phyloP scores from a whole-genome alignment of 2,797 vertebrate species.

The Gymnocypris eckloni region DNA sequence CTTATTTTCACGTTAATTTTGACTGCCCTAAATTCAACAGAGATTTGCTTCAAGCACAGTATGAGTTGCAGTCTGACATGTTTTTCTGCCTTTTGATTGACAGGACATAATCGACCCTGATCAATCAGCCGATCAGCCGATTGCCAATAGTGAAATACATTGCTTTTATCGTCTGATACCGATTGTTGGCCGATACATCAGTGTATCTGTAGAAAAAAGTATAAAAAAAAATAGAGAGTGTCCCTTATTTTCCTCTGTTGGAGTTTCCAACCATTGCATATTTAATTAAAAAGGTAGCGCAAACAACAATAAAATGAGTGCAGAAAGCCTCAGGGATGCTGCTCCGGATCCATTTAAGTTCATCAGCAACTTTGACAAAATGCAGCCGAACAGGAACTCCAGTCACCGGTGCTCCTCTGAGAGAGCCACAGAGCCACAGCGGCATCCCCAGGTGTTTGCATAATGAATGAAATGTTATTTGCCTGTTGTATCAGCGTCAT shows the following conservation, averaged over 20 bases:
- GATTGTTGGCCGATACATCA: too few species aligned
- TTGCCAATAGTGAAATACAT: too few species aligned
- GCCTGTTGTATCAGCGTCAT: conserved; percentile 55
- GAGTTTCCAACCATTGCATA: conserved; percentile 7
- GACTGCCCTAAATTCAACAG: too few species aligned
- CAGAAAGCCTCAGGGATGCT: conserved; percentile 10
- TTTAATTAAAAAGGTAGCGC: conserved; percentile 39
- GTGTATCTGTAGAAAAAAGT: background rate
- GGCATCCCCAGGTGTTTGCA: conserved; percentile 55
- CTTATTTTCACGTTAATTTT: too few species aligned
- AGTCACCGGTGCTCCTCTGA: conserved; percentile 42
- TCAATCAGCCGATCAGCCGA: too few species aligned
- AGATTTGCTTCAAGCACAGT: too few species aligned
- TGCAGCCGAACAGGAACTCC: conserved; percentile 18
- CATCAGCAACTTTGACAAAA: conserved; percentile 43
- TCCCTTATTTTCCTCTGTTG: background rate
- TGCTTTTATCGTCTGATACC: too few species aligned
- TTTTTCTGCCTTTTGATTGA: too few species aligned
- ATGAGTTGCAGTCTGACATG: too few species aligned
- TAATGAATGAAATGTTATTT: conserved; percentile 65
- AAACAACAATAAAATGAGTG: conserved; percentile 20
- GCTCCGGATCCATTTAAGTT: conserved; percentile 48
- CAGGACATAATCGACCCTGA: too few species aligned
- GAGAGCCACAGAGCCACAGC: conserved; percentile 36
- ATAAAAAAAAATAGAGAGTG: background rate